phyloP scores from a whole-genome alignment of 92 coral and sea anemone species.

The Phymanthus crucifer region DNA sequence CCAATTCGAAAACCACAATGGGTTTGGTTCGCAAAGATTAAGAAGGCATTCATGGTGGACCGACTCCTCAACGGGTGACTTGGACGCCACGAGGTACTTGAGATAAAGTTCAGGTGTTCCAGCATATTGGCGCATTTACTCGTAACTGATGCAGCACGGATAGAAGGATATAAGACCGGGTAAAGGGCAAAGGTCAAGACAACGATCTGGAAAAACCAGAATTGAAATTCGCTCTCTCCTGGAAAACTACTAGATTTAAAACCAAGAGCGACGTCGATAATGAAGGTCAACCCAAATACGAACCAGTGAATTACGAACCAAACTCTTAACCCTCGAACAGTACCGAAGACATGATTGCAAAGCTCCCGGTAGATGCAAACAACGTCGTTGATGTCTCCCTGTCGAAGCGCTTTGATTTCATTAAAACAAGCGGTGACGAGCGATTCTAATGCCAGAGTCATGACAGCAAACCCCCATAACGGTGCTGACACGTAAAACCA shows the following conservation, averaged over 20 bases:
- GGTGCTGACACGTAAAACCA: constrained; percentile 42
- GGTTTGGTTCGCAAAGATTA: constrained; percentile 24
- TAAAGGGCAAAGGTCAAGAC: constrained; percentile 9
- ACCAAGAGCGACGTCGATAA: constrained; percentile 24
- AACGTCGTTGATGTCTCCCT: constrained; percentile 32
- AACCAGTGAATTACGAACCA: constrained; percentile 43
- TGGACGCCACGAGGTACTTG: constrained; percentile 4
- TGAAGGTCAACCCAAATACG: constrained; percentile 18
- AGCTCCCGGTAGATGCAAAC: constrained; percentile 28
- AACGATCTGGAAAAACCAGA: constrained; percentile 17
- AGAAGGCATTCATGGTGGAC: constrained; percentile 30
- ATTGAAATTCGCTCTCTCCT: not conserved
- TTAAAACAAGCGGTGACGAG: constrained; percentile 9
- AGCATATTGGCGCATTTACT: constrained; percentile 24
- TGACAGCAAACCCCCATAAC: constrained; percentile 34
- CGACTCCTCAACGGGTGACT: constrained; percentile 23
- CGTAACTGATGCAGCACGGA: constrained; percentile 42
- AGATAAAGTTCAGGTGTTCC: constrained; percentile 21
- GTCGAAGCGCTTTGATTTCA: constrained; percentile 17
- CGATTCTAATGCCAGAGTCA: constrained; percentile 34
- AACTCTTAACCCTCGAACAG: constrained; percentile 29
- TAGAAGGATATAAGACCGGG: constrained; percentile 34
- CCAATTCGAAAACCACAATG: constrained; percentile 37
- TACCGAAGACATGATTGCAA: constrained; percentile 30
- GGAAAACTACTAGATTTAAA: constrained; percentile 23